Base-by-base conservation (phyloP, 2,113 vertebrate genomes). In the Delphinapterus leucas region DNA sequence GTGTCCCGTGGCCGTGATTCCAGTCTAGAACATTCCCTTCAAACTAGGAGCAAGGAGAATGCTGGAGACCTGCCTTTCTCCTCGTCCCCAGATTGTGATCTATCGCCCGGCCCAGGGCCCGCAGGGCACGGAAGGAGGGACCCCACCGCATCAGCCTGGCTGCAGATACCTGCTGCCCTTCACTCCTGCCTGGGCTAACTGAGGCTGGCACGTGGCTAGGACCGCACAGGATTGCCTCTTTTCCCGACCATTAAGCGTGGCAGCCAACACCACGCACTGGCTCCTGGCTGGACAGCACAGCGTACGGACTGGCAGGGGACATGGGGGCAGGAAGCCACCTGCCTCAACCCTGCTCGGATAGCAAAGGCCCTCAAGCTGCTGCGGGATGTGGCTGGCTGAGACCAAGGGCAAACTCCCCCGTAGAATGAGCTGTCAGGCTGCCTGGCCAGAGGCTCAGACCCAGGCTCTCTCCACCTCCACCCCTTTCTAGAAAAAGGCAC, bases 151-250 rank as follows among this genome's bases (percentile, higher is more conserved):
- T 92, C 95, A 28, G 21, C 89, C 55, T 83, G 76, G 97, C 89
- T 97, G 95, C 82, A 79, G 79, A 53, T 96, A 88, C 93, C 89
- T 92, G 23, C 88, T 98, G 86, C 94, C 98, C 98, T 98, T 96
- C 98, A 97, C 97, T 98, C 97, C 98, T 96, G 93, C 93, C 97
- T 94, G 41, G 86, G 96, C 97, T 98, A 98, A 98, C 95, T 97
- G 98, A 96, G 97, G 70, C 98, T 98, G 97, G 98, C 97, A 88
- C 84, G 13, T 0, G 4, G 93, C 95, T 83, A 63, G 26, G 92
- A 94, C 90, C 73, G 55, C 47, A 63, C 74, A 47, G 10, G 7
- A 97, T 61, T 89, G 76, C 90, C 96, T 98, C 96, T 96, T 97
- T 97, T 97, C 85, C 1, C 80, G 28, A 88, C 97, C 94, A 96